Conservation (phyloP, 2,888 invertebrate species). For the Patella ulyssiponensis region DNA sequence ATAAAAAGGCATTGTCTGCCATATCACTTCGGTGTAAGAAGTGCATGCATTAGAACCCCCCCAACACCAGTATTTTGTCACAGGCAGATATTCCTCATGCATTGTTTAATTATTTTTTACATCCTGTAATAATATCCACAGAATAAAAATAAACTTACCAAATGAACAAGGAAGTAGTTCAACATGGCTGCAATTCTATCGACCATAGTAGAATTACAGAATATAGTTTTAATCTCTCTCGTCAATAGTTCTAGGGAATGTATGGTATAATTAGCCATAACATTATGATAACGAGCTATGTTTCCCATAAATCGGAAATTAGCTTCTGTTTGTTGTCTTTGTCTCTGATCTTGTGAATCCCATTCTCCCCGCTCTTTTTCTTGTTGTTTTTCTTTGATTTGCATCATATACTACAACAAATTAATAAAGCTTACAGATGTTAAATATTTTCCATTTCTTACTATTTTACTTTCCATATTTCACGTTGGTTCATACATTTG, state of each 20-base stretch:
- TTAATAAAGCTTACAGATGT: background rate
- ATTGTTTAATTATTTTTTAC: no score
- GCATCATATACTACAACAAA: slow-evolving; percentile 79
- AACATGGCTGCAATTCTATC: slow-evolving; percentile 95
- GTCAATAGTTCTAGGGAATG: slow-evolving; percentile 79
- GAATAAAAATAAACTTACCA: slow-evolving; percentile 74
- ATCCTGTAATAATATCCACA: no score
- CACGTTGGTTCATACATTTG: no score
- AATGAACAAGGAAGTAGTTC: slow-evolving; percentile 90
- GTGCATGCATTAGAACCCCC: no score
- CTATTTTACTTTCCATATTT: no score
- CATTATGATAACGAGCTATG: slow-evolving; percentile 91
- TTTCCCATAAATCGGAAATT: slow-evolving; percentile 79
- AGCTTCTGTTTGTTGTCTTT: slow-evolving; percentile 78
- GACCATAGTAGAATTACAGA: slow-evolving; percentile 91
- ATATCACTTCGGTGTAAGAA: no score
- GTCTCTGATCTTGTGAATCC: slow-evolving; percentile 79
- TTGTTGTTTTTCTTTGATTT: slow-evolving; percentile 85
- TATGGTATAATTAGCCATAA: slow-evolving; percentile 90
- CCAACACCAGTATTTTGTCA: no score
- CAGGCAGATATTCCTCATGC: no score
- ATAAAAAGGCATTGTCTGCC: no score
- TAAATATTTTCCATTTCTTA: no score
- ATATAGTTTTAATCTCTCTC: slow-evolving; percentile 76
- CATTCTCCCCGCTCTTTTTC: slow-evolving; percentile 82